A percentile compares a stretch with the other conserved stretches of the same genome.
phyloP scores from a whole-genome alignment of 1,140 invertebrate species.

The Conus betulinus region DNA sequence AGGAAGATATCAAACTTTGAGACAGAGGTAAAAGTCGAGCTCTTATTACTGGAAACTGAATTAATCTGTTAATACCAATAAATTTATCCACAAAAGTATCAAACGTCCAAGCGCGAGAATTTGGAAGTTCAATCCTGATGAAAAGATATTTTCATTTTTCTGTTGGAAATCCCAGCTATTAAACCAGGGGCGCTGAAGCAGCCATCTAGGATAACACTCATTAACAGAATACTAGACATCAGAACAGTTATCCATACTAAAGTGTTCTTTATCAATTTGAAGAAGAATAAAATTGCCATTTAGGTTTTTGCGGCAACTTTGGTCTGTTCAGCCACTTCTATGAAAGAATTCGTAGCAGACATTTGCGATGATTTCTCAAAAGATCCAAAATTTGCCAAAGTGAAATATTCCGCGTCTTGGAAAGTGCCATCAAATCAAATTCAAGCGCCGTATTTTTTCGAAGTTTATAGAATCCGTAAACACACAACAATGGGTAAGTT shows the following conservation, averaged over 20 bases:
- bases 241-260: neutral
- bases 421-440: neutral
- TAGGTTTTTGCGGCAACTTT: neutral
- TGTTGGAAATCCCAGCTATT: neutral
- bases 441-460: neutral
- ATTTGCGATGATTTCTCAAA: neutral
- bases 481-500: neutral
- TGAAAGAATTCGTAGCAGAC: neutral
- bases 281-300: neutral
- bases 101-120: neutral
- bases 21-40: neutral
- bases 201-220: neutral
- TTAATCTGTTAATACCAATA: neutral
- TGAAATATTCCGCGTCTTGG: neutral
- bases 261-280: neutral
- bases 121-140: neutral
- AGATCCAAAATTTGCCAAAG: neutral
- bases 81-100: neutral
- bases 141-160: neutral
- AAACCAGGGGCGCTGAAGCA: neutral
- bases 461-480: neutral
- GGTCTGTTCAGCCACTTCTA: neutral
- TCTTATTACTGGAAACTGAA: neutral
- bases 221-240: neutral
- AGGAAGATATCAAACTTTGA: no score